Base-by-base conservation (phyloP, 2,113 vertebrate genomes). In the Phyllostomus discolor region DNA sequence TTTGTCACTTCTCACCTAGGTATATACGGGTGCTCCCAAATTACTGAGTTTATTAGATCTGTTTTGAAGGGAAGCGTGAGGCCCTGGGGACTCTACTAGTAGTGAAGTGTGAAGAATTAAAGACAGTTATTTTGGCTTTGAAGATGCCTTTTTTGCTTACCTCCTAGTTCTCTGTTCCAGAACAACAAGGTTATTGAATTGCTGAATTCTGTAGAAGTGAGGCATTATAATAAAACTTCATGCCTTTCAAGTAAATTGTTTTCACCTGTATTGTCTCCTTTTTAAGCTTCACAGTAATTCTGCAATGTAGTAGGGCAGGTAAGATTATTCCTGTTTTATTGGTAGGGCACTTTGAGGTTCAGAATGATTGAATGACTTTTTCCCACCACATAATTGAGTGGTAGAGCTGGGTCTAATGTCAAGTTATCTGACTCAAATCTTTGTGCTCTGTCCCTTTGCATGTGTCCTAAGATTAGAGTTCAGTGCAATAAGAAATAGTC, bases 81-180 rank as follows among this genome's bases (percentile, higher is more conserved):
- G 28, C 41, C 52, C 16, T 75, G 84, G 31, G 43, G 59, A 81
- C 33, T 88, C 67, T 33, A 59, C 19, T 84, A 28, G 33, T 80
- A 54, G 50, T 89, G 50, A 95, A 89, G 59, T 78, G 14, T 91
- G 46, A 92, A 85, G 84, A 85, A 91, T 92, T 95, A 81, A 88
- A 91, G 82, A 54, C 26, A 62, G 20, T 94, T 76, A 86, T 84
- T 89, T 94, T 95, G 50, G 22, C 52, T 76, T 88, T 76, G 26
- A 78, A 76, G 66, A 93, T n/a, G 33, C 28, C 28, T 35, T 70
- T 91, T 94, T 84, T 62, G 16, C 20, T 92, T 90, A 20, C 20
- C 82, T 92, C 75, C 38, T 92, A 43, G 73, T 86, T 94, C 38
- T 93, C 57, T 69, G 38, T 91, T 92, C 57, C 20, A 70, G 38